A percentile compares a stretch with the other conserved stretches of the same genome.
Conservation (phyloP, 2,113 vertebrate genomes). For the Scomber japonicus region DNA sequence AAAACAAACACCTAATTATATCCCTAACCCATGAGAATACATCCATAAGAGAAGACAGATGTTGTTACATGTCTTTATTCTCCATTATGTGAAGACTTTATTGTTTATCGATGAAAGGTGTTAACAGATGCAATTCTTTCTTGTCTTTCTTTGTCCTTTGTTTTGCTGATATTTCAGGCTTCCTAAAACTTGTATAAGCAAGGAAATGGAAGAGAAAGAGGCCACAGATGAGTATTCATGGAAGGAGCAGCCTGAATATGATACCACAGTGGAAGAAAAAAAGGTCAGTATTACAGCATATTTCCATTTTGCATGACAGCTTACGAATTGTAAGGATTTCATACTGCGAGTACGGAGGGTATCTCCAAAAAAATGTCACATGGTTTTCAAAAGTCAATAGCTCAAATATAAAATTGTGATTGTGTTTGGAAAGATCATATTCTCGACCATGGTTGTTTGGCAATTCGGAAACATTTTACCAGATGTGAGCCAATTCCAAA, state of each 20-base stretch:
- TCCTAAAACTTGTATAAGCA: conserved; percentile 14
- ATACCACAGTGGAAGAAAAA: conserved; percentile 37
- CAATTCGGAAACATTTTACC: conserved; percentile 5
- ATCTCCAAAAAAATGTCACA: background rate
- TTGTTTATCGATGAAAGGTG: no score
- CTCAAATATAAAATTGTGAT: conserved; percentile 29
- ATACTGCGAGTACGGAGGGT: background rate
- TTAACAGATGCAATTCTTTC: background rate
- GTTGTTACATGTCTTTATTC: background rate
- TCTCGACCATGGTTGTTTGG: conserved; percentile 16
- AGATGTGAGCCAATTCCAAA: conserved; percentile 35
- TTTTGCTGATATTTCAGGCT: conserved; percentile 39
- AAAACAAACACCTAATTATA: background rate
- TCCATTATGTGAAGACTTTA: background rate
- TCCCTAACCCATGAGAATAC: background rate
- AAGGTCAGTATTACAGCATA: conserved; percentile 44
- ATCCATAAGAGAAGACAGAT: conserved; percentile 6
- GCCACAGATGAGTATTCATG: conserved; percentile 26
- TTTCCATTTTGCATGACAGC: no score
- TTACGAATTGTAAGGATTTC: background rate
- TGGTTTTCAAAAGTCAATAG: conserved; percentile 25
- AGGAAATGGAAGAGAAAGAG: conserved; percentile 48
- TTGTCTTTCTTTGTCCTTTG: background rate
- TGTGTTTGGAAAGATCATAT: conserved; percentile 38
- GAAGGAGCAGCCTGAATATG: conserved; percentile 5